Percentiles rank a stretch among this genome's conserved stretches.
Evolutionary conservation across 2,797 vertebrate genomes (phyloP).

Genomic region (Pygocentrus nattereri): DNA sequence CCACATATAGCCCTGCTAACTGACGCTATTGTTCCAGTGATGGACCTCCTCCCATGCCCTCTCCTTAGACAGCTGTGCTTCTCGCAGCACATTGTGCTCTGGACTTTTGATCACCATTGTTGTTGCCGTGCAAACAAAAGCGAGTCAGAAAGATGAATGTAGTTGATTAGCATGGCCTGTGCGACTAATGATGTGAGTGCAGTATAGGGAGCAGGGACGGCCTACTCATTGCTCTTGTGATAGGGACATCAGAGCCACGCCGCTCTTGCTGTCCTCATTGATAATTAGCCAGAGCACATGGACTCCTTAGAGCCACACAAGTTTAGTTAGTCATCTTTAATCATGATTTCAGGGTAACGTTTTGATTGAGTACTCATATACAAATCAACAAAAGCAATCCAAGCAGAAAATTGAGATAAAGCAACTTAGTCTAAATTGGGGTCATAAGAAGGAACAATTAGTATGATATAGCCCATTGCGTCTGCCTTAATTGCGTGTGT

Average conservation of each 20-base stretch:
- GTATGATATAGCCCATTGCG: slow-evolving; percentile 95
- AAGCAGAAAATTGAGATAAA: slow-evolving; percentile 99
- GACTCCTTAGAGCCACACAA: slow-evolving; percentile 59
- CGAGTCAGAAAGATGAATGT: slow-evolving; percentile 76
- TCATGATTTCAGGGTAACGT: slow-evolving; percentile 89
- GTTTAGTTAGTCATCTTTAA: slow-evolving; percentile 89
- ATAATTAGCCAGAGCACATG: slow-evolving; percentile 74
- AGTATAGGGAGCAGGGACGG: slow-evolving; percentile 64
- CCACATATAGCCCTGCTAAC: slow-evolving; percentile 10
- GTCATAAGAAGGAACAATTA: slow-evolving; percentile 97
- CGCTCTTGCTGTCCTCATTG: slow-evolving; percentile 69
- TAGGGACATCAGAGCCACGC: slow-evolving; percentile 70
- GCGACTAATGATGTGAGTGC: slow-evolving; percentile 80
- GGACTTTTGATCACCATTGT: slow-evolving; percentile 62
- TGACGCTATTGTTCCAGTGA: not conserved
- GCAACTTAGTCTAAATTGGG: slow-evolving; percentile 98
- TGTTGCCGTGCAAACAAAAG: slow-evolving; percentile 61
- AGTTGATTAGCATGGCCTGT: slow-evolving; percentile 71
- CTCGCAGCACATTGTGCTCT: not conserved
- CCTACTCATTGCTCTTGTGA: slow-evolving; percentile 74
- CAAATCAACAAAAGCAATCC: slow-evolving; percentile 99
- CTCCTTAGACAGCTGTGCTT: not conserved
- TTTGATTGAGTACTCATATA: slow-evolving; percentile 90
- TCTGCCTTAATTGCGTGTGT: slow-evolving; percentile 94
- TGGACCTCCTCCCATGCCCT: not conserved